Conservation (phyloP, 2,888 invertebrate species). For the Plebejus argus region DNA sequence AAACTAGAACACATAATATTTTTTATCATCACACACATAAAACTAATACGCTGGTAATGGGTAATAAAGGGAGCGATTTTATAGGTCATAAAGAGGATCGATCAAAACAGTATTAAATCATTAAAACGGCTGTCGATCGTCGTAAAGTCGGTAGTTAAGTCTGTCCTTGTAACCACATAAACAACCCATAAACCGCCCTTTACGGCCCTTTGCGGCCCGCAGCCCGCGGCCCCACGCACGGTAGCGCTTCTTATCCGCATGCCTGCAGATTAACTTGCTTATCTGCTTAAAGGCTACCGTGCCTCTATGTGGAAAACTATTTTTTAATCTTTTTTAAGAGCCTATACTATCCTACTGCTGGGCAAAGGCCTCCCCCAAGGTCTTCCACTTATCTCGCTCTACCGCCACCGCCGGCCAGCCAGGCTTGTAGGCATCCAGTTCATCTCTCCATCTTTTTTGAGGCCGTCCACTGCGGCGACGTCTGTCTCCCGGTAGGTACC, state of each 20-base stretch:
- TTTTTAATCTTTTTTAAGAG: too few species aligned
- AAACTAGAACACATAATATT: background rate
- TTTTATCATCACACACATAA: background rate
- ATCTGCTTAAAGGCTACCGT: too few species aligned
- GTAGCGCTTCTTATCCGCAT: background rate
- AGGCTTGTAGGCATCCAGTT: too few species aligned
- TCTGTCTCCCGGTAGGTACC: too few species aligned
- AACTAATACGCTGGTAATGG: conserved; percentile 3
- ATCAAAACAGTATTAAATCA: conserved; percentile 31
- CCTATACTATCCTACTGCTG: too few species aligned
- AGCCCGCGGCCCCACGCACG: background rate
- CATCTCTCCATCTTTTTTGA: too few species aligned
- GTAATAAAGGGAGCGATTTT: conserved; percentile 15
- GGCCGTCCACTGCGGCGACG: too few species aligned
- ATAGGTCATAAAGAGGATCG: conserved; percentile 16
- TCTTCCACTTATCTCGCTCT: too few species aligned
- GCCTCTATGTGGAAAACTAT: too few species aligned
- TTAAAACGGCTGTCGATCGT: conserved; percentile 19
- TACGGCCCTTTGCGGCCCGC: background rate
- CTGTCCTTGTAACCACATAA: background rate
- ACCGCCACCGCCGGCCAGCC: too few species aligned
- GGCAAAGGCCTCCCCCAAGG: too few species aligned
- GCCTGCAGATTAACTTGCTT: background rate
- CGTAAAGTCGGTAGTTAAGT: conserved; percentile 20
- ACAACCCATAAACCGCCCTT: conserved; percentile 9